Conservation (phyloP, 1,140 invertebrate genomes). For the Magallana ariakensis region DNA sequence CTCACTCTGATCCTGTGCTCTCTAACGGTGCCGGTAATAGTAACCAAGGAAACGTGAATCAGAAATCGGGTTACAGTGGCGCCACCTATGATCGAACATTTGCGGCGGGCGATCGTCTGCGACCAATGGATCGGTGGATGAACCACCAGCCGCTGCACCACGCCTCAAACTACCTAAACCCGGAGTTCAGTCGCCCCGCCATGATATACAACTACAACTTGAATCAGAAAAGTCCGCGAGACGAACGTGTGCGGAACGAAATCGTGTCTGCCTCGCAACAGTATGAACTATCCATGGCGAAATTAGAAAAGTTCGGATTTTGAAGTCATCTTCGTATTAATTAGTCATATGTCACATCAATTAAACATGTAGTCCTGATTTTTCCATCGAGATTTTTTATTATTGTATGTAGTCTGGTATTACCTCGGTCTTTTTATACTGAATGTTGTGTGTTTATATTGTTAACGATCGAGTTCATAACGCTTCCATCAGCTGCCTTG, state of each 20-base stretch:
- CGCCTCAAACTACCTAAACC: conserved; percentile 68
- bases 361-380: no score
- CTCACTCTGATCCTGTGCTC: conserved; percentile 29
- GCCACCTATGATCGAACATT: conserved; percentile 1
- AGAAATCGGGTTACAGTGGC: not conserved
- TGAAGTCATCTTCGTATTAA: not conserved
- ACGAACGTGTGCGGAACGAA: conserved; percentile 51
- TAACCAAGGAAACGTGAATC: conserved; percentile 33
- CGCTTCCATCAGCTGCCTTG: no score
- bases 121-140: conserved; percentile 58
- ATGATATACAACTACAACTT: conserved; percentile 55
- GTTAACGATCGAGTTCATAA: no score
- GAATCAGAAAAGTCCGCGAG: conserved; percentile 41
- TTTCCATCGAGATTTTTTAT: no score
- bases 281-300: conserved; percentile 69
- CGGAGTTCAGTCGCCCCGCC: conserved; percentile 71
- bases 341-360: no score
- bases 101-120: conserved; percentile 5
- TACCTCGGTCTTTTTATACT: no score
- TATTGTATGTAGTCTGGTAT: no score
- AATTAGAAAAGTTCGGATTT: conserved; percentile 58
- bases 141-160: conserved; percentile 68
- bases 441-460: no score
- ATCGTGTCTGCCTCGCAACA: conserved; percentile 66
- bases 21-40: conserved; percentile 19